Evolutionary conservation across 2,888 invertebrate genomes (phyloP).

Genomic region (Acanthococcus lagerstroemiae): DNA sequence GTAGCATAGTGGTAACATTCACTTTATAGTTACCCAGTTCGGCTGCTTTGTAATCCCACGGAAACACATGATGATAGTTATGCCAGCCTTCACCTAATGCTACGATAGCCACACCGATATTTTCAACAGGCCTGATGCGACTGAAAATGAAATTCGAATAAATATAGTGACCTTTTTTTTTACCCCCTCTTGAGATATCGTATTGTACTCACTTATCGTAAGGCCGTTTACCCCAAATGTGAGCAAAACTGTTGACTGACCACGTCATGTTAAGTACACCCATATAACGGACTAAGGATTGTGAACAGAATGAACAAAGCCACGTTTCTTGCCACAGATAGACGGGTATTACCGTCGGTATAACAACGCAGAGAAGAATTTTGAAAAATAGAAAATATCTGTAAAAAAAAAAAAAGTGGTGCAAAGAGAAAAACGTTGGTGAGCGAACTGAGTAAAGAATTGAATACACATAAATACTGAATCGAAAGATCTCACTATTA

Average conservation of each 20-base stretch:
- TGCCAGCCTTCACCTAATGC: conserved; percentile 64
- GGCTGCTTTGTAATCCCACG: conserved; percentile 69
- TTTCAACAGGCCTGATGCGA: conserved; percentile 68
- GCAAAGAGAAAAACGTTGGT: too few species aligned
- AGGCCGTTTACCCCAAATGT: conserved; percentile 62
- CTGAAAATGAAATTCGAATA: conserved; percentile 43
- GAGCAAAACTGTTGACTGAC: conserved; percentile 82
- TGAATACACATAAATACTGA: too few species aligned
- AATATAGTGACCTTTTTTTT: too few species aligned
- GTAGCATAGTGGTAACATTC: conserved; percentile 38
- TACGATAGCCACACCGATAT: conserved; percentile 57
- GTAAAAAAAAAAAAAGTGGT: too few species aligned
- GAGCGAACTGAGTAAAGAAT: too few species aligned
- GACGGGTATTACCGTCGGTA: conserved; percentile 50
- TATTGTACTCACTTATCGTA: conserved; percentile 55
- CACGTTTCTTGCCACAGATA: conserved; percentile 49
- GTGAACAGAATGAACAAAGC: conserved; percentile 44
- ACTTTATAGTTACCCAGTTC: conserved; percentile 57
- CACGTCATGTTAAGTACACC: conserved; percentile 72
- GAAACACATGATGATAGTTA: conserved; percentile 81
- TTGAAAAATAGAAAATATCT: conserved; percentile 48
- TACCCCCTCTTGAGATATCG: too few species aligned
- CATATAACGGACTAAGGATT: conserved; percentile 57
- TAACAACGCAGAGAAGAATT: conserved; percentile 47
- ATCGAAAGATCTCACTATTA: too few species aligned